Conservation (phyloP, 2,113 vertebrate genomes). For the Anoura caudifer region DNA sequence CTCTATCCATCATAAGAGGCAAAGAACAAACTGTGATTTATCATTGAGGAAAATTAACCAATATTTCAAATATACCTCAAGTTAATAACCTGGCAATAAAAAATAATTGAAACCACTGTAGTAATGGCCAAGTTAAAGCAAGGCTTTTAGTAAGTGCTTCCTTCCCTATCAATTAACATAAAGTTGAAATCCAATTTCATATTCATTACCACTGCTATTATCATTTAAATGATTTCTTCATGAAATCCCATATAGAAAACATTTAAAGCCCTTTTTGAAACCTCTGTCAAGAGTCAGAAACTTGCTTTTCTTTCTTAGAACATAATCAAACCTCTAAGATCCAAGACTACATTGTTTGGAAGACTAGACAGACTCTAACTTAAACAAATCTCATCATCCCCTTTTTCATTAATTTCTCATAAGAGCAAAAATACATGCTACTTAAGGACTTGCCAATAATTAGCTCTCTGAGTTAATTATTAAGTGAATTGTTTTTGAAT, state of each 20-base stretch:
- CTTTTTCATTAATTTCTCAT: constrained; percentile 17
- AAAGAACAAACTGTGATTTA: background rate
- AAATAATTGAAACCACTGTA: background rate
- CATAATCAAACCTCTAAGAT: background rate
- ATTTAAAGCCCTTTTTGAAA: background rate
- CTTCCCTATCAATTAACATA: background rate
- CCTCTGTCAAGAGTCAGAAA: background rate
- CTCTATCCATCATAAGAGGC: background rate
- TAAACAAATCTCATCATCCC: background rate
- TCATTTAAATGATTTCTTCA: background rate
- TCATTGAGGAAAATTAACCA: background rate
- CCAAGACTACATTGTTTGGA: background rate
- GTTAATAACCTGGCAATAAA: constrained; percentile 10
- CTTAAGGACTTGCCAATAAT: background rate
- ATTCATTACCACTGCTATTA: background rate
- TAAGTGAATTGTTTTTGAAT: background rate
- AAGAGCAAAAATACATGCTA: background rate
- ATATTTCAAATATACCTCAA: constrained; percentile 23
- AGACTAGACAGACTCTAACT: background rate
- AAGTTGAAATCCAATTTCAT: background rate
- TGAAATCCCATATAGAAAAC: background rate
- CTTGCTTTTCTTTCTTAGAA: background rate
- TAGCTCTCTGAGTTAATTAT: background rate
- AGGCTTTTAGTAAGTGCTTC: background rate
- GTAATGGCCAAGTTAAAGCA: background rate